Base-by-base conservation (phyloP, 2,113 vertebrate genomes). In the Solea solea region DNA sequence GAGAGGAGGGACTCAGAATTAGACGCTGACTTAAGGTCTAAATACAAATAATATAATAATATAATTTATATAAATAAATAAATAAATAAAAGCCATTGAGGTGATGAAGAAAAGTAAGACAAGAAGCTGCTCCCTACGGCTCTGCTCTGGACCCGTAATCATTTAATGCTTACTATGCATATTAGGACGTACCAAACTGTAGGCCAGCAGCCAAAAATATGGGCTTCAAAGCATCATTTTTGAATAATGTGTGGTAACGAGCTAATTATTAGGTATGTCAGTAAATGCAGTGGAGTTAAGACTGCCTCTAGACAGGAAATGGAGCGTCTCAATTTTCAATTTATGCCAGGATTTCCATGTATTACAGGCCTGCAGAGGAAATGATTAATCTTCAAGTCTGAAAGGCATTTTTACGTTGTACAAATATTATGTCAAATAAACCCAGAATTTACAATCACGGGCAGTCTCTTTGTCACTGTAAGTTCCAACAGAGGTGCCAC, bases 201-300 rank as follows among this genome's bases (percentile, higher is more conserved):
- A 74, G 59, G 62, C 53, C 25, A 34, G 49, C 16, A 63, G 63
- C 34, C 39, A 11, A 57, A 15, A 41, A 16, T 16, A 40, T 28
- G 52, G 0, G n/a, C 51, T 62, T 52, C 53, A 59, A 42, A 62
- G 65, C n/a, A 34, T 34, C 9, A 52, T n/a, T 49, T 74, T 71
- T 72, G 48, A 75, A 69, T 45, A 78, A 75, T 64, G 46, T 11
- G 58, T 21, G 21, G 64, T 64, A 59, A 58, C 51, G 64, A 68
- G 69, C 11, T 64, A 53, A 77, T 77, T 76, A 74, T 21, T 8
- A 64, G 28, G 11, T 10, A 45, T 52, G 9, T 9, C 45, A 58
- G 44, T 75, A 56, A 59, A 68, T 13, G n/a, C 21, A 53, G 51
- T 8, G 50, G 51, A 67, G 49, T 25, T 45, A 13, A 72, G 39